Conservation (phyloP, 2,797 vertebrate species). For the Trachops cirrhosus region DNA sequence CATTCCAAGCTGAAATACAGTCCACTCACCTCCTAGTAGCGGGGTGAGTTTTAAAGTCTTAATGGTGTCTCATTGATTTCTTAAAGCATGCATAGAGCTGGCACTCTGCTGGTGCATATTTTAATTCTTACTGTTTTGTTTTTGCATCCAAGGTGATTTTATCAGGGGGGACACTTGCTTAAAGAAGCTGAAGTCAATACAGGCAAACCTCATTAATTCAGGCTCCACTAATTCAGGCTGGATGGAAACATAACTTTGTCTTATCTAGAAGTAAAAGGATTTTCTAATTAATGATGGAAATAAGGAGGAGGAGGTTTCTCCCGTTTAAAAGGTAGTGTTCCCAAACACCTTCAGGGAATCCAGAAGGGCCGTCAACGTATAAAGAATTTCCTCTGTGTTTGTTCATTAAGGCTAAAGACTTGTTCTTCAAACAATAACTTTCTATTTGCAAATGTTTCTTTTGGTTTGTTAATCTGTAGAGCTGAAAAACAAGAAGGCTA, state of each 20-base stretch:
- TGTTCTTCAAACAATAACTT: not conserved
- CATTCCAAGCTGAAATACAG: not conserved
- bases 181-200: constrained; percentile 52
- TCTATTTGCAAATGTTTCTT: not conserved
- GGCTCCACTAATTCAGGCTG: constrained; percentile 47
- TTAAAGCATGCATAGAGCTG: not conserved
- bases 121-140: constrained; percentile 54
- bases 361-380: not conserved
- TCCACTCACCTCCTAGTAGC: not conserved
- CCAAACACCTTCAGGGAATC: not conserved
- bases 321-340: not conserved
- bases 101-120: constrained; percentile 25
- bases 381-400: constrained; percentile 29
- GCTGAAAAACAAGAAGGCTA: not conserved
- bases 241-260: constrained; percentile 39
- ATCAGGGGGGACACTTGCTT: constrained; percentile 34
- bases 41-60: constrained; percentile 49
- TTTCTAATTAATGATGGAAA: constrained; percentile 19
- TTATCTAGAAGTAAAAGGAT: constrained; percentile 28
- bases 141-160: constrained; percentile 55
- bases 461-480: not conserved
- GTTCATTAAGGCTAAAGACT: not conserved
- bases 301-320: not conserved
- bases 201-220: constrained; percentile 49
- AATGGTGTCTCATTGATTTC: constrained; percentile 58